Conservation (phyloP, 2,888 invertebrate species). For the Polydrusus tereticollis region DNA sequence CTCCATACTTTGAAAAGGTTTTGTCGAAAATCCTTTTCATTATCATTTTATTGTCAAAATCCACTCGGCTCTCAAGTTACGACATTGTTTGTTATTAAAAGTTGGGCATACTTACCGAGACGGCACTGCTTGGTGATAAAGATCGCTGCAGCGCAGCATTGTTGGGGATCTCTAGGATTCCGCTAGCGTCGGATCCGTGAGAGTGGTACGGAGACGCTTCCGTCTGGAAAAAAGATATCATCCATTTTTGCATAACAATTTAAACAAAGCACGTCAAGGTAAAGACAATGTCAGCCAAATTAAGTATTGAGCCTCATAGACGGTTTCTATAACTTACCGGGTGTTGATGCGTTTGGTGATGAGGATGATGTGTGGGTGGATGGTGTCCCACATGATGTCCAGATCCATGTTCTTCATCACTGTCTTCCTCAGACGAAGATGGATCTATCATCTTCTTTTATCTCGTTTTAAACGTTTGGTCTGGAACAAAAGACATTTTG, state of each 20-base stretch:
- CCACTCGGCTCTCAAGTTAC: too few relatives aligned
- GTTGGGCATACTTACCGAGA: constrained; percentile 70
- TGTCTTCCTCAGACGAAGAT: constrained; percentile 96
- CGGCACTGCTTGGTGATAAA: constrained; percentile 73
- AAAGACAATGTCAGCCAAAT: too few relatives aligned
- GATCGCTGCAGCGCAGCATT: constrained; percentile 66
- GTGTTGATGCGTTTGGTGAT: constrained; percentile 64
- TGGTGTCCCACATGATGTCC: constrained; percentile 63
- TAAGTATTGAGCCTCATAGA: too few relatives aligned
- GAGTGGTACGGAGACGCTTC: constrained; percentile 66
- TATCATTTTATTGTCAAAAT: too few relatives aligned
- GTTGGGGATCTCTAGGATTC: constrained; percentile 66
- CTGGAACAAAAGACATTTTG: constrained; percentile 27
- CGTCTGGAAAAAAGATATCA: constrained; percentile 57
- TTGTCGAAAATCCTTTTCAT: too few relatives aligned
- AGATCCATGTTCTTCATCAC: constrained; percentile 84
- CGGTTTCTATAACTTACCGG: constrained; percentile 54
- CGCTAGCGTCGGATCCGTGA: constrained; percentile 56
- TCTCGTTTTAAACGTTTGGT: constrained; percentile 46
- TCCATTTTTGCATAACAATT: too few relatives aligned
- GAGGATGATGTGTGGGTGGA: constrained; percentile 68
- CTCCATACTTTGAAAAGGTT: too few relatives aligned
- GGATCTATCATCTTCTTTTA: constrained; percentile 87
- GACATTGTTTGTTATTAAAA: too few relatives aligned
- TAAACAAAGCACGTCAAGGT: too few relatives aligned